Conservation (phyloP, 2,113 vertebrate genomes). For the Anser cygnoides region DNA sequence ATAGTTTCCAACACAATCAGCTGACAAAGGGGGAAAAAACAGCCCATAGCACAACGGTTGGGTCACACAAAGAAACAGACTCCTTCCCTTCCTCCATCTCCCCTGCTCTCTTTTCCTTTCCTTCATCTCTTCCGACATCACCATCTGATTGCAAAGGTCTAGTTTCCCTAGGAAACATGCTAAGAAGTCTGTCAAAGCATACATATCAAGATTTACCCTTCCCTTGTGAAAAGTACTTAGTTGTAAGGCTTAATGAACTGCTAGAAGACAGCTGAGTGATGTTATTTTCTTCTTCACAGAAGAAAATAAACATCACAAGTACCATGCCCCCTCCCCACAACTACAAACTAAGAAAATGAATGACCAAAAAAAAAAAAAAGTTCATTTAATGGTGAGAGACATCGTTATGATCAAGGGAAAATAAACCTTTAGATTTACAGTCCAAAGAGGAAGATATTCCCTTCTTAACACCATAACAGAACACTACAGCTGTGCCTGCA, state of each 20-base stretch:
- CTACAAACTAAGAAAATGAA: background rate
- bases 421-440: background rate
- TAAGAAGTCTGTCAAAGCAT: background rate
- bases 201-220: background rate
- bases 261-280: background rate
- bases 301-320: background rate
- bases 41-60: fast-evolving
- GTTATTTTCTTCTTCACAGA: background rate
- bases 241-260: background rate
- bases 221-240: background rate
- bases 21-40: background rate
- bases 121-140: background rate
- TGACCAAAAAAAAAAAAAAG: background rate
- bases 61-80: background rate
- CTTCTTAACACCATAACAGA: background rate
- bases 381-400: background rate
- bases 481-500: background rate
- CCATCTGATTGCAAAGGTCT: background rate
- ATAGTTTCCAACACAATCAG: background rate
- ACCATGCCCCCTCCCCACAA: background rate
- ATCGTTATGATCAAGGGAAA: background rate
- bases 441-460: background rate
- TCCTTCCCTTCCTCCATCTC: background rate
- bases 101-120: background rate
- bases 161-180: background rate